Evolutionary conservation across 2,797 vertebrate genomes (phyloP).

Genomic region (Xenopus petersii): DNA sequence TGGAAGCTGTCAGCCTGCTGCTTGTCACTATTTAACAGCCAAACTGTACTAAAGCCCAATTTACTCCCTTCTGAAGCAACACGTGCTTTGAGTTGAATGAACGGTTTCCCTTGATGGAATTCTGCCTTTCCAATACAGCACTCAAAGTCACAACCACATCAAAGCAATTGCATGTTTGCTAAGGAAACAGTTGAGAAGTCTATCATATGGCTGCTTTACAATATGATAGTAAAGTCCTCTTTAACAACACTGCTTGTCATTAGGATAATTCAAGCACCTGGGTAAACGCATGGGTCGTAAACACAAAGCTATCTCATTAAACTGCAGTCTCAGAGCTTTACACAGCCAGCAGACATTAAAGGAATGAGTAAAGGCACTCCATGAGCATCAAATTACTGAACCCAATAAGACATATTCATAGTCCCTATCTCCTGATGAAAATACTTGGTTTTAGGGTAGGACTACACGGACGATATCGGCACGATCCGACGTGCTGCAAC

Average conservation of each 20-base stretch:
- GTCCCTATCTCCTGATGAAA: conserved; percentile 19
- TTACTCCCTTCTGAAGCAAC: too few relatives aligned
- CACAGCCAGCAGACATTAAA: background rate
- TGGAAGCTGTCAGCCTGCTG: too few relatives aligned
- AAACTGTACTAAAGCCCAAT: too few relatives aligned
- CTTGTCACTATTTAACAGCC: too few relatives aligned
- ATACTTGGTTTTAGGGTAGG: background rate
- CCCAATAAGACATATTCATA: background rate
- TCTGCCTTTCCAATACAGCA: background rate
- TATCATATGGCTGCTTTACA: background rate
- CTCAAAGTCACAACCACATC: background rate
- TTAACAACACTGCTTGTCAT: background rate
- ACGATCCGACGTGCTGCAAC: too few relatives aligned
- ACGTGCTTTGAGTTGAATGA: too few relatives aligned
- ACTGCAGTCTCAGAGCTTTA: background rate
- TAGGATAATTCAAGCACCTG: conserved; percentile 13
- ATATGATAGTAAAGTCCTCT: background rate
- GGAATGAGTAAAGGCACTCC: conserved; percentile 3
- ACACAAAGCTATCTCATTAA: background rate
- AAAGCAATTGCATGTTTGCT: conserved; percentile 4
- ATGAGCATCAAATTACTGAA: conserved; percentile 10
- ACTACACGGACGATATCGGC: too few relatives aligned
- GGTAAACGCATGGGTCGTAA: background rate
- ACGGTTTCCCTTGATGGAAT: background rate
- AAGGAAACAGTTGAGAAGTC: background rate